These are phyloP conservation scores for Dolichoris vasculosae DNA, from an alignment of 1,140 invertebrate genomes.

Conservation along the genomic window DNA sequence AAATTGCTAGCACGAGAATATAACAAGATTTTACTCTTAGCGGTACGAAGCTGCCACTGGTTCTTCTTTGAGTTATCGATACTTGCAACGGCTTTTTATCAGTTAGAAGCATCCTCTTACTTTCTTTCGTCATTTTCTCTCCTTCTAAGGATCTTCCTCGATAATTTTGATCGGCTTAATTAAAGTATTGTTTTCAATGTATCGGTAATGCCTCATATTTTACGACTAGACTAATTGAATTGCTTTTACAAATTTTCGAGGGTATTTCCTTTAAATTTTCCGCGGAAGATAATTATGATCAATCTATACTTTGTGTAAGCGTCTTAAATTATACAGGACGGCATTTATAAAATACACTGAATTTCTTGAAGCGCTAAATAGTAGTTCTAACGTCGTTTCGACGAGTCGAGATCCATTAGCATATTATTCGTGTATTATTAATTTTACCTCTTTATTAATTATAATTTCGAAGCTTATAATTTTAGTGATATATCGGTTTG, in stretches of 20 bases:
- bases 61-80: constrained; percentile 29
- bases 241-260: no score
- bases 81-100: constrained; percentile 2
- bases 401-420: no score
- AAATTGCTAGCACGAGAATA: constrained; percentile 53
- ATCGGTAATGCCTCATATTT: no score
- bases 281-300: no score
- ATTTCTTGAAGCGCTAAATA: not conserved
- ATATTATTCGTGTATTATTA: not conserved
- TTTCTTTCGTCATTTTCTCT: constrained; percentile 6
- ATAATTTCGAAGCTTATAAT: not conserved
- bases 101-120: not conserved
- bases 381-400: no score
- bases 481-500: not conserved
- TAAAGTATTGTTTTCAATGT: not conserved
- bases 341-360: not conserved
- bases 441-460: not conserved
- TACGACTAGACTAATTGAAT: no score
- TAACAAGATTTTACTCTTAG: constrained; percentile 56
- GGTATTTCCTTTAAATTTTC: no score
- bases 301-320: no score
- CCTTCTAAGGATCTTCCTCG: no score
- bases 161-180: constrained; percentile 33
- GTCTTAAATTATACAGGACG: not conserved
- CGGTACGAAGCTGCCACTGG: not conserved